Evolutionary conservation across 2,888 invertebrate species (phyloP).

Genomic region (Paralinhomoeus sp.): DNA sequence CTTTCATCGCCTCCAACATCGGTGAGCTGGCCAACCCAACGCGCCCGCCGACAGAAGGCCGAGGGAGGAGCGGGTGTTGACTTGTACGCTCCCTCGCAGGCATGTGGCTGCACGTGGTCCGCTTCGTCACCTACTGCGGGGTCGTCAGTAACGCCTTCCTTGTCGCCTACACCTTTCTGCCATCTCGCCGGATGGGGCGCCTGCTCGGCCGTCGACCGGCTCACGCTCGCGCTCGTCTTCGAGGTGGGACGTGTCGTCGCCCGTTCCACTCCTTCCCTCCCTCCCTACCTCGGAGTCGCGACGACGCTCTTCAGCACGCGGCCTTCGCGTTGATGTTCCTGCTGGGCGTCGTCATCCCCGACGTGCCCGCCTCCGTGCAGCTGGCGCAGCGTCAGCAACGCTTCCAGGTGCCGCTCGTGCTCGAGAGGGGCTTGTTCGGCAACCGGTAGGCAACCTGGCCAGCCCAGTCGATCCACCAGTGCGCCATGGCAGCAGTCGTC

Average conservation of each 20-base stretch:
- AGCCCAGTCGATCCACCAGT: too few species aligned
- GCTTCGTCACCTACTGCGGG: conserved; percentile 29
- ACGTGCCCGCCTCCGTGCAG: conserved; percentile 15
- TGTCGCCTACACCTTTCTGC: conserved; percentile 22
- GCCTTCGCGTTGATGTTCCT: conserved; percentile 1
- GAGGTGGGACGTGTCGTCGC: conserved; percentile 3
- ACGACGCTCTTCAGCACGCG: not conserved
- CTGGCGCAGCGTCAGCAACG: conserved; percentile 8
- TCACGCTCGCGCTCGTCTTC: conserved; percentile 7
- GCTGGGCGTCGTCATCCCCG: conserved; percentile 21
- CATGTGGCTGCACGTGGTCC: conserved; percentile 31
- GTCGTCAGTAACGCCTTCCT: conserved; percentile 32
- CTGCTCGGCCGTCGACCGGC: conserved; percentile 1
- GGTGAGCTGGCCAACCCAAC: conserved; percentile 23
- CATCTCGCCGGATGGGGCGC: not conserved
- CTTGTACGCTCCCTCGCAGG: too few species aligned
- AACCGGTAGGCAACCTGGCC: too few species aligned
- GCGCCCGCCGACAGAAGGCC: too few species aligned
- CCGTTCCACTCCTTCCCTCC: too few species aligned
- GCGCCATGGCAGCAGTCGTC: too few species aligned
- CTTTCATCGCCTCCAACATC: conserved; percentile 28
- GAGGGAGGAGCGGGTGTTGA: too few species aligned
- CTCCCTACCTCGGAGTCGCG: too few species aligned
- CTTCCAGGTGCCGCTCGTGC: conserved; percentile 7
- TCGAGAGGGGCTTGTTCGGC: conserved; percentile 2